Percentiles rank a stretch among this genome's conserved stretches.
phyloP scores from a whole-genome alignment of 2,888 invertebrate genomes.

The Neoascia interrupta region DNA sequence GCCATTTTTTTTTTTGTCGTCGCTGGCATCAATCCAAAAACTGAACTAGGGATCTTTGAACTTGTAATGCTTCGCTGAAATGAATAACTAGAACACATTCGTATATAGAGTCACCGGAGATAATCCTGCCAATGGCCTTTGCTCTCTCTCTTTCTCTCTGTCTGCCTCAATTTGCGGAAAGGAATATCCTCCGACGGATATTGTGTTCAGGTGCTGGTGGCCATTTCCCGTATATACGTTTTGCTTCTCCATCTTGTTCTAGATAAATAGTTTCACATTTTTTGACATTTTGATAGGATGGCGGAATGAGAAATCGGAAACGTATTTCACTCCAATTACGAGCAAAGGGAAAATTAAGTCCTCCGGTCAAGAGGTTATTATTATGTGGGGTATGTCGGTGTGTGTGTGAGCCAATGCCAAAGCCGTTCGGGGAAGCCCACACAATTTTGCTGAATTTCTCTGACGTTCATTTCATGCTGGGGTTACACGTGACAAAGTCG shows the following conservation, averaged over 20 bases:
- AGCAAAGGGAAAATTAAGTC: conserved; percentile 37
- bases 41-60: conserved; percentile 22
- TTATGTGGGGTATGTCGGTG: too few species aligned
- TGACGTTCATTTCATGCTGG: neutral
- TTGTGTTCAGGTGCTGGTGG: conserved; percentile 12
- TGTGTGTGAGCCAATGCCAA: too few species aligned
- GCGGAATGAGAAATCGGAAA: conserved; percentile 2
- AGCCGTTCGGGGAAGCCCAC: neutral
- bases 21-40: conserved; percentile 42
- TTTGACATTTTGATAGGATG: conserved; percentile 7
- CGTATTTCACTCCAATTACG: conserved; percentile 45
- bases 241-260: neutral
- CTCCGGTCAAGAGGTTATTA: conserved; percentile 37
- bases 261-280: conserved; percentile 13
- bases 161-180: neutral
- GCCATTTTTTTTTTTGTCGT: neutral
- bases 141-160: too few species aligned
- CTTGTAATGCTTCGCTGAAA: conserved; percentile 19
- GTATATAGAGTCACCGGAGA: neutral
- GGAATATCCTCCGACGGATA: conserved; percentile 7
- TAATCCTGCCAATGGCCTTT: neutral
- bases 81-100: conserved; percentile 15
- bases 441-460: conserved; percentile 4
- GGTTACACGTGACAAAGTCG: conserved; percentile 20
- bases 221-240: neutral